Conservation (phyloP, 2,113 vertebrate species). For the Pseudopodoces humilis region DNA sequence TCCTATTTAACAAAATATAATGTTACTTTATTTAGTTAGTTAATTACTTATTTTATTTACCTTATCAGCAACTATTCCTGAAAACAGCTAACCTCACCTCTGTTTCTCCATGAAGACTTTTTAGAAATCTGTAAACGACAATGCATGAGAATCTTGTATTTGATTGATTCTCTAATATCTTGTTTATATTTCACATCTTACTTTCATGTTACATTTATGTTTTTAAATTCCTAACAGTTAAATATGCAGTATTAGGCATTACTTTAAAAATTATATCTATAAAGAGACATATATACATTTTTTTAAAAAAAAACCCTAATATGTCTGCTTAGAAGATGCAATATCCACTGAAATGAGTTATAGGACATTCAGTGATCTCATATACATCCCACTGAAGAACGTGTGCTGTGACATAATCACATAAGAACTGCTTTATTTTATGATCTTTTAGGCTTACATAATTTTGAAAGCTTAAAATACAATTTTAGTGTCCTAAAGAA, state of each 20-base stretch:
- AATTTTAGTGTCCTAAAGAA: background rate
- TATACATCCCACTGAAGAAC: slow-evolving; percentile 17
- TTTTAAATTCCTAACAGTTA: background rate
- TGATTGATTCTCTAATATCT: background rate
- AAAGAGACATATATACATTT: background rate
- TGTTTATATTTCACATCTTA: background rate
- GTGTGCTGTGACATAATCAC: slow-evolving; percentile 27
- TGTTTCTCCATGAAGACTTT: background rate
- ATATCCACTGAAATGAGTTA: background rate
- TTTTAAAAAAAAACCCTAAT: background rate
- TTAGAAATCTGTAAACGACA: background rate
- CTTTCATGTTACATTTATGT: background rate
- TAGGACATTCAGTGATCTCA: background rate
- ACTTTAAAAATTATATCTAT: background rate
- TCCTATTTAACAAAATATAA: background rate
- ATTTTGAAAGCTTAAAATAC: slow-evolving; percentile 41
- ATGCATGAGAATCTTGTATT: background rate
- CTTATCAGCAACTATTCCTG: background rate
- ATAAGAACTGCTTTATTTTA: slow-evolving; percentile 29
- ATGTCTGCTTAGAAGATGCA: background rate
- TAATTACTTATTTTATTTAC: background rate
- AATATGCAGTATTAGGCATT: background rate
- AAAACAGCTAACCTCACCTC: background rate
- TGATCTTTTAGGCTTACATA: background rate
- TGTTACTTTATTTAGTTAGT: background rate